Evolutionary conservation across 2,113 vertebrate genomes (phyloP).

Genomic region (Eulacestoma nigropectus): DNA sequence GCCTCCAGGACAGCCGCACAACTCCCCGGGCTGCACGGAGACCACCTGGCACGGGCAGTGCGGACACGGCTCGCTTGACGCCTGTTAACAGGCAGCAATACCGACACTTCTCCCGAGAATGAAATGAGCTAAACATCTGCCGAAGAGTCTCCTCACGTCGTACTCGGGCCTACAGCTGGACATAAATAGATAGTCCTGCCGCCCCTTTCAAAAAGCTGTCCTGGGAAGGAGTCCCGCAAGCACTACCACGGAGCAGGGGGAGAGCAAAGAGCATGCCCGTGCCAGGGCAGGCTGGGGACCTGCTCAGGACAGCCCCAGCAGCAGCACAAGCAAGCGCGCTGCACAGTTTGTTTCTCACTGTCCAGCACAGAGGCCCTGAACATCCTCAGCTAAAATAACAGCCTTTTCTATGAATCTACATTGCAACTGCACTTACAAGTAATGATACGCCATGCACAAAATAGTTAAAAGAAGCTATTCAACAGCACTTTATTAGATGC

Average conservation of each 20-base stretch:
- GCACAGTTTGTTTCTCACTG: not conserved
- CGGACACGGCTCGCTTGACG: fast-evolving
- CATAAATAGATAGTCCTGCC: not conserved
- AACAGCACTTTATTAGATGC: not conserved
- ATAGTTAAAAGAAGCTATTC: not conserved
- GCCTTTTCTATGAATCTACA: not conserved
- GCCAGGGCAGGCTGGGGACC: not conserved
- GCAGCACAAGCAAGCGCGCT: not conserved
- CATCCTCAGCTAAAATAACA: not conserved
- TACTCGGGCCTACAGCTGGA: not conserved
- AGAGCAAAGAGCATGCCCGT: not conserved
- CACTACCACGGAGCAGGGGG: not conserved
- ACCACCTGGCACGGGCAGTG: fast-evolving
- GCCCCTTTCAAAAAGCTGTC: not conserved
- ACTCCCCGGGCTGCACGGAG: not conserved
- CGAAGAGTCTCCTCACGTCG: not conserved
- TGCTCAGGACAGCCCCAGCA: not conserved
- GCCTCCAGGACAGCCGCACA: not conserved
- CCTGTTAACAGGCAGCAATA: not conserved
- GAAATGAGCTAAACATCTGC: not conserved
- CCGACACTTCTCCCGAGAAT: not conserved
- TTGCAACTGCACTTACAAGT: not conserved
- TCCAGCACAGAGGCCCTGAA: not conserved
- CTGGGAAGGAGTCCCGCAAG: not conserved
- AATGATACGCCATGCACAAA: not conserved